Base-by-base conservation (phyloP, 2,113 vertebrate species). In the Phrynosoma platyrhinos region DNA sequence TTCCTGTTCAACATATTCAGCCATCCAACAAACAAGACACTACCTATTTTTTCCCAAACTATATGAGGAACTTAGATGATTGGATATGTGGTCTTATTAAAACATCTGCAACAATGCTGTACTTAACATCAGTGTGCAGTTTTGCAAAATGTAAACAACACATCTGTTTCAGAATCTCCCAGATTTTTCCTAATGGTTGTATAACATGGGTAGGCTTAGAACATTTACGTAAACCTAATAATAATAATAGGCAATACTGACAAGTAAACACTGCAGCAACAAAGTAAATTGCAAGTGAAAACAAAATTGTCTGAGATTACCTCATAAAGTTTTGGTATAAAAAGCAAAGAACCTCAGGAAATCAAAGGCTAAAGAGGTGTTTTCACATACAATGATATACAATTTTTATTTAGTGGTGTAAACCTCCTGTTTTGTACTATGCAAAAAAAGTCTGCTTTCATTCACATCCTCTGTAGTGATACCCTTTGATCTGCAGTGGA, bases 291-390 rank as follows among this genome's bases (percentile, higher is more conserved):
- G 53, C 75, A 53, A 79, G 84, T 83, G 84, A 91, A 89, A n/a
- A 42, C 3, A 10, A 81, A 91, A 79, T 88, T 21, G 88, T 83
- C 69, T 82, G 21, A 64, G 40, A 13, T 40, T 86, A 23, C 27
- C 85, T 4, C 42, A 83, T 83, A 80, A 84, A 85, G 79, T 88
- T 91, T 79, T 83, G n/a, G 85, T 47, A 90, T 52, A 85, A 89
- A 83, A 88, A 81, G n/a, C 90, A 84, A 89, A 90, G 2, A 93
- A 52, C 3, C 16, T 71, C 23, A 78, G 81, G 78, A 8, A 82
- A 21, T 64, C 5, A 40, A 89, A 47, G 47, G 47, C 4, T 5
- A 47, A 47, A 5, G 42, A 20, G 10, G 10, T 66, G 89, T 88
- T 52, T 32, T 27, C 30, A 76, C 68, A 52, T 72, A 64, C 88